phyloP scores from a whole-genome alignment of 30 jellyfish, hydroid and myxozoan species.

The Catostylus mosaicus region DNA sequence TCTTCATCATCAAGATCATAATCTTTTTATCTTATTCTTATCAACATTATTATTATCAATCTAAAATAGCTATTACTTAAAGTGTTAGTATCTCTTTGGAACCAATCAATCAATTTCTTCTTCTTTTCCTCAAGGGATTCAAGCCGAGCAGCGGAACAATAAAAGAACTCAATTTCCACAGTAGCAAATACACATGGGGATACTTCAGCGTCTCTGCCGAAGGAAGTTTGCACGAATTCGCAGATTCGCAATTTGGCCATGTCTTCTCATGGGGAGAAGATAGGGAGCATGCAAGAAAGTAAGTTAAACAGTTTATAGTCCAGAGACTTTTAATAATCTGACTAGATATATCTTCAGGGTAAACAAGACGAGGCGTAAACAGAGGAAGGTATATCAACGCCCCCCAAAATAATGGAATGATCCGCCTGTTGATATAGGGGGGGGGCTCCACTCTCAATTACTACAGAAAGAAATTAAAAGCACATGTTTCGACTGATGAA shows the following conservation, averaged over 20 bases:
- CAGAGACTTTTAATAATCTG: background rate
- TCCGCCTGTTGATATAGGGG: too few relatives aligned
- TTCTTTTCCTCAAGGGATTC: conserved; percentile 76
- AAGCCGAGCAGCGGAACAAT: conserved; percentile 96
- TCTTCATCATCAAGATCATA: too few relatives aligned
- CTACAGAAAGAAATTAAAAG: too few relatives aligned
- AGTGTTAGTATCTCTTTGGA: background rate
- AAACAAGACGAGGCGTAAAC: too few relatives aligned
- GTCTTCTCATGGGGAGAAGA: conserved; percentile 95
- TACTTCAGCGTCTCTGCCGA: conserved; percentile 95
- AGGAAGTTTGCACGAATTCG: conserved; percentile 94
- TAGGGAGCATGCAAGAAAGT: conserved; percentile 97
- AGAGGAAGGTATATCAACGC: too few relatives aligned
- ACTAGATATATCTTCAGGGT: background rate
- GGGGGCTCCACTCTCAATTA: too few relatives aligned
- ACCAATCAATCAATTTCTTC: too few relatives aligned
- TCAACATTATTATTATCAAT: too few relatives aligned
- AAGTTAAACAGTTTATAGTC: conserved; percentile 2
- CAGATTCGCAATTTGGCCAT: conserved; percentile 99
- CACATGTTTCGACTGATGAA: too few relatives aligned
- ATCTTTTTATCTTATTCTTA: too few relatives aligned
- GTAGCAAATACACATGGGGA: conserved; percentile 96
- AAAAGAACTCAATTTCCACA: conserved; percentile 86
- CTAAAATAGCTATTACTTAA: too few relatives aligned
- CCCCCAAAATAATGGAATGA: too few relatives aligned